These are phyloP conservation scores for Anastrepha ludens DNA, from an alignment of 1,140 invertebrate genomes.

Conservation along the genomic window DNA sequence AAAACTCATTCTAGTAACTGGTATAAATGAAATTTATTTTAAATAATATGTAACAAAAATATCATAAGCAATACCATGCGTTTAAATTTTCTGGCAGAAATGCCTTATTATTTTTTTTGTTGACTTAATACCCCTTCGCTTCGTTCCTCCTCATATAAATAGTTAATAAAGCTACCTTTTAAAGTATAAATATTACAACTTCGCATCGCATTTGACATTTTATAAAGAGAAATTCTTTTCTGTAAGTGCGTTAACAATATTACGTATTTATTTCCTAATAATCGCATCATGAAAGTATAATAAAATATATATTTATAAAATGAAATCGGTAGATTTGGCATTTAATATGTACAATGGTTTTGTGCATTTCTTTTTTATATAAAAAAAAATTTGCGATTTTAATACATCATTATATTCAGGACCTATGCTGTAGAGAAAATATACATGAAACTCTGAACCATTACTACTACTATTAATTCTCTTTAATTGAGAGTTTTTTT, in stretches of 20 bases:
- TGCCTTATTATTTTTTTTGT: background rate
- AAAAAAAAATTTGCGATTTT: background rate
- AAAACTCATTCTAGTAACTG: no score
- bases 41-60: no score
- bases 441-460: background rate
- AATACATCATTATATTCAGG: background rate
- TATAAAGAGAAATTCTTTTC: no score
- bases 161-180: background rate
- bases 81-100: no score
- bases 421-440: background rate
- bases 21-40: no score
- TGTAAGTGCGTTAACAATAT: background rate
- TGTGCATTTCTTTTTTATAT: background rate
- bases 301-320: background rate
- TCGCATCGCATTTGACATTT: no score
- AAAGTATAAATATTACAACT: background rate
- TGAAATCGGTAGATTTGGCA: background rate
- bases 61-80: no score
- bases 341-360: background rate
- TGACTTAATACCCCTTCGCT: slow-evolving; percentile 1
- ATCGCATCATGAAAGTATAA: background rate
- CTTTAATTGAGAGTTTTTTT: background rate
- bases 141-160: slow-evolving; percentile 20
- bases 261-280: background rate
- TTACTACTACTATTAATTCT: background rate